Evolutionary conservation across 1,140 invertebrate genomes (phyloP).

Genomic region (Drosophila jambulina): DNA sequence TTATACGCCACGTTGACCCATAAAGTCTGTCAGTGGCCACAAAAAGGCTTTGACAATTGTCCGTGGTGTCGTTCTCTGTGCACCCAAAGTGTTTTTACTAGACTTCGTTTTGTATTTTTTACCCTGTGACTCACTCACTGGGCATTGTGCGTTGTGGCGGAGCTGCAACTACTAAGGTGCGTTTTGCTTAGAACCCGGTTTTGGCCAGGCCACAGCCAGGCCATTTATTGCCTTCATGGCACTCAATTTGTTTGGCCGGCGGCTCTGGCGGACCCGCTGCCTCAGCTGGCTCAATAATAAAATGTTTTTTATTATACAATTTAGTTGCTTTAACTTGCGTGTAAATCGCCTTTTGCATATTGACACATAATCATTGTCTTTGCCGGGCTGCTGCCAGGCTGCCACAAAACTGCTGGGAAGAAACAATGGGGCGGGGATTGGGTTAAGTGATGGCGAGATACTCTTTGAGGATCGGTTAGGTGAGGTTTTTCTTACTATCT

Average conservation of each 20-base stretch:
- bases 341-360: constrained; percentile 83
- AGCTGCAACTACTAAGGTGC: constrained; percentile 66
- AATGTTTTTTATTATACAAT: constrained; percentile 83
- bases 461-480: neutral
- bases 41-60: constrained; percentile 65
- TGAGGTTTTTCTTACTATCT: too few relatives aligned
- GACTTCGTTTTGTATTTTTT: constrained; percentile 30
- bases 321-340: constrained; percentile 82
- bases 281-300: constrained; percentile 74
- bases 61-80: constrained; percentile 37
- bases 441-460: neutral
- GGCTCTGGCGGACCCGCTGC: constrained; percentile 45
- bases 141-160: constrained; percentile 71
- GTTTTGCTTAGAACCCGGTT: constrained; percentile 71
- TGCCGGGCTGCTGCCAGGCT: constrained; percentile 33
- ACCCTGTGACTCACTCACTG: constrained; percentile 62
- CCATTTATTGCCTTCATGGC: constrained; percentile 82
- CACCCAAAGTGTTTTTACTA: constrained; percentile 18
- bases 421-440: constrained; percentile 9
- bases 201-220: constrained; percentile 43
- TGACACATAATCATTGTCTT: constrained; percentile 82
- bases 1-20: constrained; percentile 82
- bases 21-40: constrained; percentile 48
- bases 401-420: constrained; percentile 42
- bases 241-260: constrained; percentile 81